Percentiles rank a stretch among this genome's conserved stretches.
Evolutionary conservation across 2,888 invertebrate genomes (phyloP).

Genomic region (Sesia bembeciformis): DNA sequence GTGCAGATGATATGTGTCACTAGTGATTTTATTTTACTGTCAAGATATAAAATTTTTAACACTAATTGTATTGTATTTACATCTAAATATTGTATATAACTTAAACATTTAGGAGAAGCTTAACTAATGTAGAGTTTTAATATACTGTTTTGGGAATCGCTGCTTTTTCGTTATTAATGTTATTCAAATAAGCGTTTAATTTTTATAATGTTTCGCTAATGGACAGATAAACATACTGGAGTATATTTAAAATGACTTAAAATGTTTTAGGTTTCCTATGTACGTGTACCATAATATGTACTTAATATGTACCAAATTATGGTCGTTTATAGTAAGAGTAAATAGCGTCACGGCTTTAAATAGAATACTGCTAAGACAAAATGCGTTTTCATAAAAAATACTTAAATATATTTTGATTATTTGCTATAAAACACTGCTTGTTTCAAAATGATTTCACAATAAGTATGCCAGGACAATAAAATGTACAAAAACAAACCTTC

Average conservation of each 20-base stretch:
- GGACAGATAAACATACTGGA: slow-evolving; percentile 33
- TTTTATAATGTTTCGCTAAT: slow-evolving; percentile 23
- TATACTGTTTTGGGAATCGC: not conserved
- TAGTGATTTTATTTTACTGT: slow-evolving; percentile 42
- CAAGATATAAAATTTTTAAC: slow-evolving; percentile 50
- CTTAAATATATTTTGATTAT: too few relatives aligned
- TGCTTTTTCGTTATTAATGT: not conserved
- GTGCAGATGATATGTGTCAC: slow-evolving; percentile 69
- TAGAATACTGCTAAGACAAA: too few relatives aligned
- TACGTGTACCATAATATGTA: too few relatives aligned
- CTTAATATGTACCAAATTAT: slow-evolving; percentile 1
- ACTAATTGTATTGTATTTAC: not conserved
- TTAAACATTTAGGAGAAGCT: slow-evolving; percentile 11
- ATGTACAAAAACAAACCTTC: too few relatives aligned
- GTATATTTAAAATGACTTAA: slow-evolving; percentile 16
- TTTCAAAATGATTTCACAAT: too few relatives aligned
- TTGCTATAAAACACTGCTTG: too few relatives aligned
- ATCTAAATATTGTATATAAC: not conserved
- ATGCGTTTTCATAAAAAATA: too few relatives aligned
- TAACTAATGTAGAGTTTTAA: not conserved
- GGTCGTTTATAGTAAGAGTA: too few relatives aligned
- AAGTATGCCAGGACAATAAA: too few relatives aligned
- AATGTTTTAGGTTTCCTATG: not conserved
- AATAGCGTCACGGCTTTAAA: too few relatives aligned
- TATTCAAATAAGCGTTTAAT: not conserved